A percentile compares a stretch with the other conserved stretches of the same genome.
These are phyloP conservation scores for Acanthochromis polyacanthus DNA, from an alignment of 2,113 vertebrate species.

Conservation along the genomic window DNA sequence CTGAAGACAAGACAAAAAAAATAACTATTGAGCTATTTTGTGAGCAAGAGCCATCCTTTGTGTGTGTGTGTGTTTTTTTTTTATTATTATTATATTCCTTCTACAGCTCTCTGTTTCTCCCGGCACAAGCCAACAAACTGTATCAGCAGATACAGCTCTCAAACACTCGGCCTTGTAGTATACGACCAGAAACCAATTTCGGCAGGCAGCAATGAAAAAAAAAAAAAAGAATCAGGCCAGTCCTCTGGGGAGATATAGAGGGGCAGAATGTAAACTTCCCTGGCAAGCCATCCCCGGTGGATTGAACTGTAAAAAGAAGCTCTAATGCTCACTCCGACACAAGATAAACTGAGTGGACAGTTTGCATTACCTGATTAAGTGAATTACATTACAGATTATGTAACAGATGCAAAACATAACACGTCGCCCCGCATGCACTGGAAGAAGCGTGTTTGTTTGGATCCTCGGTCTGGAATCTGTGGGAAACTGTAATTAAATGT, in stretches of 20 bases:
- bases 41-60: slow-evolving; percentile 47
- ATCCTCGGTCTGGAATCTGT: background rate
- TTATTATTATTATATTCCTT: slow-evolving; percentile 49
- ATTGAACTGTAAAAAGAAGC: slow-evolving; percentile 76
- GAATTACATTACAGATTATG: slow-evolving; percentile 60
- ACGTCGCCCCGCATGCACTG: slow-evolving; percentile 16
- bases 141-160: slow-evolving; percentile 76
- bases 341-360: slow-evolving; percentile 69
- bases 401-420: slow-evolving; percentile 43
- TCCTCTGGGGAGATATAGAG: slow-evolving; percentile 77
- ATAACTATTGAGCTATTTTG: slow-evolving; percentile 56
- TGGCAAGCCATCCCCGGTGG: slow-evolving; percentile 74
- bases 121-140: slow-evolving; percentile 62
- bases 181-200: slow-evolving; percentile 82
- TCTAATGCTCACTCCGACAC: slow-evolving; percentile 63
- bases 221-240: slow-evolving; percentile 78
- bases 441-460: slow-evolving; percentile 10
- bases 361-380: slow-evolving; percentile 71
- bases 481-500: background rate
- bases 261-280: slow-evolving; percentile 82
- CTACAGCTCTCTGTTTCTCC: slow-evolving; percentile 52
- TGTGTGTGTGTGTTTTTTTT: slow-evolving; percentile 15
- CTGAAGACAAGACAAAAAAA: slow-evolving; percentile 49
- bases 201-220: slow-evolving; percentile 73
- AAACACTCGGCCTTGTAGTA: slow-evolving; percentile 58